phyloP scores from a whole-genome alignment of 2,888 invertebrate species.

The Lasioglossum malachurum region DNA sequence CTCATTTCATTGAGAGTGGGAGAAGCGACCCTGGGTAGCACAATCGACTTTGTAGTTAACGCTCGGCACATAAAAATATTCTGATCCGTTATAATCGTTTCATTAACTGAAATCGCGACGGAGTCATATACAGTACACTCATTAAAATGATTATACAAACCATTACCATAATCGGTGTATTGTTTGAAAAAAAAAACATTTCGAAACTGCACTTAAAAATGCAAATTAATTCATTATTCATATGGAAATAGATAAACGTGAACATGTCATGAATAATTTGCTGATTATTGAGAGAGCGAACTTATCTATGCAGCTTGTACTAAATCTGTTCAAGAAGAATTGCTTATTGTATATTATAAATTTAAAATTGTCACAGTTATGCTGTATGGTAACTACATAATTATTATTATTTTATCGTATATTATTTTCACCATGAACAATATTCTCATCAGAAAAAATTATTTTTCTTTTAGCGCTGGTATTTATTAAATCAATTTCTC shows the following conservation, averaged over 20 bases:
- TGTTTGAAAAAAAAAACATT: background rate
- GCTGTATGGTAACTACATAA: background rate
- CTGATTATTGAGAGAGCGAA: background rate
- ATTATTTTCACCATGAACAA: too few relatives aligned
- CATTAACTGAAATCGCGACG: background rate
- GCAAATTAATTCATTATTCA: background rate
- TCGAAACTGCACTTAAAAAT: background rate
- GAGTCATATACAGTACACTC: too few relatives aligned
- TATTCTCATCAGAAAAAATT: background rate
- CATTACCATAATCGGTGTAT: background rate
- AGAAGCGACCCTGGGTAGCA: constrained; percentile 4
- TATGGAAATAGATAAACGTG: background rate
- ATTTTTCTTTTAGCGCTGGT: background rate
- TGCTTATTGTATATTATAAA: background rate
- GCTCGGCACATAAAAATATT: constrained; percentile 4
- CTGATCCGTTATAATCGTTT: background rate
- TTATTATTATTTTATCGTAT: too few relatives aligned
- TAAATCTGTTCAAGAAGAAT: background rate
- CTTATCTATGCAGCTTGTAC: background rate
- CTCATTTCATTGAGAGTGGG: constrained; percentile 8
- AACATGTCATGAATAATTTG: background rate
- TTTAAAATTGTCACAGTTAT: background rate
- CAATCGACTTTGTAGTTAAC: constrained; percentile 18
- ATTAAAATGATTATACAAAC: background rate
- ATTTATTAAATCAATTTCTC: background rate